These are phyloP conservation scores for Cottus gobio DNA, from an alignment of 2,113 vertebrate genomes.

Conservation along the genomic window DNA sequence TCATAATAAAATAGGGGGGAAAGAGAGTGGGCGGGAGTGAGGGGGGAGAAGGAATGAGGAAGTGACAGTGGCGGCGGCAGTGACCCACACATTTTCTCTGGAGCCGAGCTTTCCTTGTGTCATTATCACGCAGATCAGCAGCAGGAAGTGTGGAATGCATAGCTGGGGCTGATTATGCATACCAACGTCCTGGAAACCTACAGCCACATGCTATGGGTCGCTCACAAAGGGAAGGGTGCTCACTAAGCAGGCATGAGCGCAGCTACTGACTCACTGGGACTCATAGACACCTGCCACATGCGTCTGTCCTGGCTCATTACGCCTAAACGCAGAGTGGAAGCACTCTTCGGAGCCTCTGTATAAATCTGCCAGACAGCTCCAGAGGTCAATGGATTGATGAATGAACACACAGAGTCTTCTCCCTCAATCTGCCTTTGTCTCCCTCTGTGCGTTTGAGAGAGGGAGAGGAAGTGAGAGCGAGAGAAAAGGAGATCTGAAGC, in stretches of 20 bases:
- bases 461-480: conserved; percentile 5
- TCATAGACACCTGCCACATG: conserved; percentile 29
- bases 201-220: conserved; percentile 26
- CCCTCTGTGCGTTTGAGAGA: conserved; percentile 23
- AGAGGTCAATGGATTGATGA: conserved; percentile 33
- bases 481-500: conserved; percentile 12
- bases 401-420: conserved; percentile 13
- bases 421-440: not conserved
- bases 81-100: conserved; percentile 47
- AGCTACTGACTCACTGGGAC: conserved; percentile 38
- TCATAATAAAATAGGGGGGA: conserved; percentile 29
- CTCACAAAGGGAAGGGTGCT: conserved; percentile 37
- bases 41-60: conserved; percentile 64
- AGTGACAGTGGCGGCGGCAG: conserved; percentile 45
- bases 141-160: conserved; percentile 50
- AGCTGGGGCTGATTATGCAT: conserved; percentile 54
- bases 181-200: conserved; percentile 43
- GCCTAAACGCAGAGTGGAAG: not conserved
- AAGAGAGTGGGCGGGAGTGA: conserved; percentile 28
- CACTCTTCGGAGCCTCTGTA: conserved; percentile 13
- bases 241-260: conserved; percentile 1
- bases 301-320: conserved; percentile 29
- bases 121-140: conserved; percentile 52
- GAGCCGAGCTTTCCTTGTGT: conserved; percentile 35
- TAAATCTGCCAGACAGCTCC: not conserved